Percentiles rank a stretch among this genome's conserved stretches.
phyloP scores from a whole-genome alignment of 2,797 vertebrate species.

The Ptychobarbus kaznakovi region DNA sequence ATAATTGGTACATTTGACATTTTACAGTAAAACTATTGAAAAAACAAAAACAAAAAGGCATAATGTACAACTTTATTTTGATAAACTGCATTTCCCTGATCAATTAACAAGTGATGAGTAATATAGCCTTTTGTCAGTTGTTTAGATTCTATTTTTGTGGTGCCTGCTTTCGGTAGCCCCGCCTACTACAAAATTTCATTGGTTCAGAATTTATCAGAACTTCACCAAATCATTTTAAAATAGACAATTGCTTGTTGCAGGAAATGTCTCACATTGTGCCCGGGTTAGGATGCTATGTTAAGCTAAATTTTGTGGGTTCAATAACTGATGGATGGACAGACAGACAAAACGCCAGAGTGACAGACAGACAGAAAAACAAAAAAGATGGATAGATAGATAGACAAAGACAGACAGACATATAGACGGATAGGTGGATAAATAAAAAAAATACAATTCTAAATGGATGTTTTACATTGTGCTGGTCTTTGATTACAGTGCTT shows the following conservation, averaged over 20 bases:
- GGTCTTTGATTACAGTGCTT: not conserved
- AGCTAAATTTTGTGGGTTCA: not conserved
- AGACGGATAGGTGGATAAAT: not conserved
- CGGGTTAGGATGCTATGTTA: not conserved
- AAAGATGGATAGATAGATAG: not conserved
- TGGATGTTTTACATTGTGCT: constrained; percentile 9
- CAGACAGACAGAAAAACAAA: not conserved
- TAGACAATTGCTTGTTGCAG: not conserved
- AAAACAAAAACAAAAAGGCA: not conserved
- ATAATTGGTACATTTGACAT: not conserved
- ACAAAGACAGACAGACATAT: not conserved
- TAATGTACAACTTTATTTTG: not conserved
- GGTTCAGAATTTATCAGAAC: not conserved
- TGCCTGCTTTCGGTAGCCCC: not conserved
- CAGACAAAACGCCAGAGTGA: not conserved
- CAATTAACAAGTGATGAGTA: not conserved
- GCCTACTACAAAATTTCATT: not conserved
- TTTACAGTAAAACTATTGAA: not conserved
- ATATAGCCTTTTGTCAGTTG: not conserved
- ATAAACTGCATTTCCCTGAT: not conserved
- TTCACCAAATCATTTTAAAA: not conserved
- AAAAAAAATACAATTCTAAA: not conserved
- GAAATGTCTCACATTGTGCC: not conserved
- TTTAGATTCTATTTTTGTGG: not conserved
- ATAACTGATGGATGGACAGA: not conserved